phyloP scores from a whole-genome alignment of 1,140 invertebrate species.

The Araneus ventricosus region DNA sequence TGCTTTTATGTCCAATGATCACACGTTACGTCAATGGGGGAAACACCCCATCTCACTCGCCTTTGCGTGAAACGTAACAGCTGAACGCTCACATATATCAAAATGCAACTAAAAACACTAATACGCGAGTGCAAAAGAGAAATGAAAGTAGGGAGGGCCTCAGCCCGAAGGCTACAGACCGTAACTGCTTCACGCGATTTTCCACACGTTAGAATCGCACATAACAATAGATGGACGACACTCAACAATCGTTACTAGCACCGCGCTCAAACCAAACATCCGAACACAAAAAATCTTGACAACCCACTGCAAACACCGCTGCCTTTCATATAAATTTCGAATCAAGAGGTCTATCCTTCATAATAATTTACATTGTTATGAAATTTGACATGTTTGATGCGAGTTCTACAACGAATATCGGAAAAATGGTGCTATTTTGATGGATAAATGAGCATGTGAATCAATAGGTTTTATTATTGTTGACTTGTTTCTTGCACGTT shows the following conservation, averaged over 20 bases:
- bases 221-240: conserved; percentile 31
- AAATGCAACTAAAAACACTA: conserved; percentile 41
- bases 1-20: conserved; percentile 61
- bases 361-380: conserved; percentile 23
- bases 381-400: conserved; percentile 31
- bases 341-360: not conserved
- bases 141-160: not conserved
- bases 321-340: conserved; percentile 10
- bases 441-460: conserved; percentile 42
- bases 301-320: not conserved
- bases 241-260: not conserved
- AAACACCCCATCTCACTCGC: conserved; percentile 32
- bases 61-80: conserved; percentile 56
- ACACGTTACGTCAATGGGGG: conserved; percentile 24
- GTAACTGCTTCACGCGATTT: conserved; percentile 59
- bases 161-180: conserved; percentile 29
- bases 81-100: conserved; percentile 60
- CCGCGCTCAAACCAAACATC: not conserved
- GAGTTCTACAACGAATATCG: not conserved
- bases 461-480: conserved; percentile 46
- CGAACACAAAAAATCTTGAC: not conserved
- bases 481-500: conserved; percentile 1
- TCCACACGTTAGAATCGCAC: conserved; percentile 20
- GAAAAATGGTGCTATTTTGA: conserved; percentile 46
- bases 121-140: conserved; percentile 30